These are phyloP conservation scores for Drosophila suzukii DNA, from an alignment of 1,140 invertebrate species.

Conservation along the genomic window DNA sequence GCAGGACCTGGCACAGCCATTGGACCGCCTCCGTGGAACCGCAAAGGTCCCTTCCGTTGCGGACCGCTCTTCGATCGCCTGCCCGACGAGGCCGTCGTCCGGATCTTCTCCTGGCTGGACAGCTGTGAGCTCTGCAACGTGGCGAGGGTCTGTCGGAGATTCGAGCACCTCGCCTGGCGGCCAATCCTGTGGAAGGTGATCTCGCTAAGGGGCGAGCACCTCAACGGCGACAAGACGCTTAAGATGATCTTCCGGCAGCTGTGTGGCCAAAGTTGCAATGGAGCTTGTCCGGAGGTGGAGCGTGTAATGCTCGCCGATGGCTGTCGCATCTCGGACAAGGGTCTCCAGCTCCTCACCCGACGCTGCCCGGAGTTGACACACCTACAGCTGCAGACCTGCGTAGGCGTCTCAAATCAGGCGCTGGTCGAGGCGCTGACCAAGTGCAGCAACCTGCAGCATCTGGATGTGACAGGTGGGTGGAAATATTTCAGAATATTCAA, in stretches of 20 bases:
- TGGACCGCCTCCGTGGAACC: conserved; percentile 77
- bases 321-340: conserved; percentile 90
- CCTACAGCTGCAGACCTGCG: conserved; percentile 89
- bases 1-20: conserved; percentile 42
- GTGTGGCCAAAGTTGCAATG: conserved; percentile 86
- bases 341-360: conserved; percentile 88
- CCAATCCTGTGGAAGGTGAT: conserved; percentile 91
- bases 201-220: conserved; percentile 87
- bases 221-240: conserved; percentile 89
- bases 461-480: conserved; percentile 89
- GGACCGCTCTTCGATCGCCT: conserved; percentile 85
- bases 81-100: conserved; percentile 86
- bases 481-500: not conserved
- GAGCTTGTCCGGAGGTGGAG: conserved; percentile 87
- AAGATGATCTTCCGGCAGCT: conserved; percentile 87
- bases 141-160: conserved; percentile 92
- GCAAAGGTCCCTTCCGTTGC: conserved; percentile 75
- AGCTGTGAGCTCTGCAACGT: conserved; percentile 91
- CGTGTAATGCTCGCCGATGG: conserved; percentile 90
- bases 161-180: conserved; percentile 93
- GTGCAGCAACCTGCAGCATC: conserved; percentile 88
- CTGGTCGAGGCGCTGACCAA: conserved; percentile 86
- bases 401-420: conserved; percentile 85
- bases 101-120: conserved; percentile 90
- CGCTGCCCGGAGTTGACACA: conserved; percentile 90